Evolutionary conservation across 2,797 vertebrate species (phyloP), one percentile per base, ranked within the genome.

Genomic region (Sebastes jordani): DNA sequence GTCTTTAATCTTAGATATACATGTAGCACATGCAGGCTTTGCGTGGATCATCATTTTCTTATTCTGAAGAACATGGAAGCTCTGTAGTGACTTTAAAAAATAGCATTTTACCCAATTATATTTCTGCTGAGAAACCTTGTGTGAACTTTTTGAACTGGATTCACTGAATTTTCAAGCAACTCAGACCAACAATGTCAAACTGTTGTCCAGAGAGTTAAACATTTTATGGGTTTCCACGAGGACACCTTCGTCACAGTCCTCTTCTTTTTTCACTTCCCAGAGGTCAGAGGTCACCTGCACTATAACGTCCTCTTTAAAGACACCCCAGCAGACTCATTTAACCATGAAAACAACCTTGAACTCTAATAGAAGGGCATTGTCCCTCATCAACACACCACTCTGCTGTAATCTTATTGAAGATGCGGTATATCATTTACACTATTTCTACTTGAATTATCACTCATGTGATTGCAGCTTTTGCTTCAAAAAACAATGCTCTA

Each of bases 201-300:
- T 46, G 34, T 71, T 27, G 4, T 18, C 22, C 14, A 30, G 14
- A 30, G 32, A 46, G 7, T 49, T 30, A 16, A 59, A 29, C 8
- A 2, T 54, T 36, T 55, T 74, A 68, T 42, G 3, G 30, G 8
- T 74, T 22, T 55, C 55, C 14, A 49, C 60, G 2, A 13, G 27
- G 32, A 64, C 20, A 20, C 5, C 9, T 36, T 71, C 3, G 30
- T 25, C 10, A 7, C 29, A 8, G 7, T 22, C 54, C 6, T 52
- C 27, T 66, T 74, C 25, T 55, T 64, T 29, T 58, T 59, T 69
- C 16, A 54, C 62, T 74, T 54, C 30, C 34, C 13, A 10, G 25
- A 76, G 68, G 74, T 76, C 71, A 80, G 13, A 79, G 69, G 74
- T 79, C 71, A 71, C 1, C 30, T 18, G 27, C 56, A 78, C 49